Percentiles rank a stretch among this genome's conserved stretches.
Evolutionary conservation across 2,113 vertebrate species (phyloP).

Genomic region (Morone saxatilis): DNA sequence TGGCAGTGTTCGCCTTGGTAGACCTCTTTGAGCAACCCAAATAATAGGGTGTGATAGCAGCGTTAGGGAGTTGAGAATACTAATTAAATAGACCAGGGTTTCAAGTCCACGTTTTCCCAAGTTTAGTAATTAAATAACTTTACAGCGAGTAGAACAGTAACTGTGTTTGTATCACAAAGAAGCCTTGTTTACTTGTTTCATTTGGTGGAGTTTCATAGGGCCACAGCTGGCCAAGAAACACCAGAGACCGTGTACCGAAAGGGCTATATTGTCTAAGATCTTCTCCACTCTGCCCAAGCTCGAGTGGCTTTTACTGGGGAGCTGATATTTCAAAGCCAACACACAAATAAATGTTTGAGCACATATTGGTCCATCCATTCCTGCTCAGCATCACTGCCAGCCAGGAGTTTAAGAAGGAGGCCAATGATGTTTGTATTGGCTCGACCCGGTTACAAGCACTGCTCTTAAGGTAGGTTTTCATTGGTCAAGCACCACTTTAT

Average conservation of each 20-base stretch:
- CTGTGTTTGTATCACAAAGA: not conserved
- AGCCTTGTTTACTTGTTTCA: slow-evolving; percentile 11
- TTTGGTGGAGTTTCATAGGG: not conserved
- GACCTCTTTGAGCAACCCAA: slow-evolving; percentile 49
- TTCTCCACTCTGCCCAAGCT: not conserved
- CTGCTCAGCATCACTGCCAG: not conserved
- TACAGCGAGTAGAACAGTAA: not conserved
- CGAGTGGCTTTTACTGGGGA: not conserved
- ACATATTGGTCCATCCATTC: not conserved
- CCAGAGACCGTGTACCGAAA: not conserved
- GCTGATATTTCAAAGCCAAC: not conserved
- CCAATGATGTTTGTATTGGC: slow-evolving; percentile 20
- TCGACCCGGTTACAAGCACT: not conserved
- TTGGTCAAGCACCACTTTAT: slow-evolving; percentile 7
- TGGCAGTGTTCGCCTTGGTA: slow-evolving; percentile 38
- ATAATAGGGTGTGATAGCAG: slow-evolving; percentile 52
- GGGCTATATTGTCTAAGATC: not conserved
- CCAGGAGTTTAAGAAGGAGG: not conserved
- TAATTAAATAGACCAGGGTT: slow-evolving; percentile 39
- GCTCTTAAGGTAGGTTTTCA: slow-evolving; percentile 6
- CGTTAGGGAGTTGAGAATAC: slow-evolving; percentile 31
- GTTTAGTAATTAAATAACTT: slow-evolving; percentile 48
- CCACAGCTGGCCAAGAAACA: slow-evolving; percentile 7
- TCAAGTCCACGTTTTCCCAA: not conserved
- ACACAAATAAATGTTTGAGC: slow-evolving; percentile 10